These are phyloP conservation scores for Cantharis nigra DNA, from an alignment of 2,888 invertebrate genomes.

Conservation along the genomic window DNA sequence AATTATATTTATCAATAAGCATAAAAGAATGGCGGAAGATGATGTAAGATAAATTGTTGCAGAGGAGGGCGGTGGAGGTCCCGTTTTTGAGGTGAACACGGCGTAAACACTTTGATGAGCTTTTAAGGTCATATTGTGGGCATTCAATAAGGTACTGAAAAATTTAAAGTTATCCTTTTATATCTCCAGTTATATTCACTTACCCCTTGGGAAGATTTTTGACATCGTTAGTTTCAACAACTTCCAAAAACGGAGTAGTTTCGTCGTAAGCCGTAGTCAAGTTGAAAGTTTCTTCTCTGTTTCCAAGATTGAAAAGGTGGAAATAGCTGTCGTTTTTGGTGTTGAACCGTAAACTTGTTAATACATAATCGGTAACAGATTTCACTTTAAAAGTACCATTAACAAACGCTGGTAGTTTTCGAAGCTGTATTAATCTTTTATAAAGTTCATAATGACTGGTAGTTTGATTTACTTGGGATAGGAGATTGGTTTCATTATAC, in stretches of 20 bases:
- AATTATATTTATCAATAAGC: not conserved
- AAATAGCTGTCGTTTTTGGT: constrained; percentile 3
- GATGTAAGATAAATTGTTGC: not conserved
- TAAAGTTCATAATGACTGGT: constrained; percentile 69
- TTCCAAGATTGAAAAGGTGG: constrained; percentile 54
- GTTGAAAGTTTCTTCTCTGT: constrained; percentile 32
- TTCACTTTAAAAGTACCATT: not conserved
- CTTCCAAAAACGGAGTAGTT: not conserved
- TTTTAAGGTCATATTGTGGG: constrained; percentile 49
- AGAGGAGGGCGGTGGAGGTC: not conserved
- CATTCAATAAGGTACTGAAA: constrained; percentile 55
- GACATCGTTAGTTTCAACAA: constrained; percentile 15
- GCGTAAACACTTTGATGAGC: constrained; percentile 49
- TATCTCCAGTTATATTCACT: constrained; percentile 21
- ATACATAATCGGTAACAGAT: constrained; percentile 14
- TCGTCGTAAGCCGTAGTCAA: constrained; percentile 43
- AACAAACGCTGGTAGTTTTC: constrained; percentile 46
- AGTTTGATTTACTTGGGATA: constrained; percentile 52
- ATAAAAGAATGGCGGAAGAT: not conserved
- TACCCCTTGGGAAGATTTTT: not conserved
- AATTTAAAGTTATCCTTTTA: not conserved
- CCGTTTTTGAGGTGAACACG: not conserved
- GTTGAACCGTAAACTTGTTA: constrained; percentile 22
- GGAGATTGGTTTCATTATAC: constrained; percentile 64
- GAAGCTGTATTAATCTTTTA: not conserved